Conservation (phyloP, 2,113 vertebrate genomes). For the Tupaia tana region DNA sequence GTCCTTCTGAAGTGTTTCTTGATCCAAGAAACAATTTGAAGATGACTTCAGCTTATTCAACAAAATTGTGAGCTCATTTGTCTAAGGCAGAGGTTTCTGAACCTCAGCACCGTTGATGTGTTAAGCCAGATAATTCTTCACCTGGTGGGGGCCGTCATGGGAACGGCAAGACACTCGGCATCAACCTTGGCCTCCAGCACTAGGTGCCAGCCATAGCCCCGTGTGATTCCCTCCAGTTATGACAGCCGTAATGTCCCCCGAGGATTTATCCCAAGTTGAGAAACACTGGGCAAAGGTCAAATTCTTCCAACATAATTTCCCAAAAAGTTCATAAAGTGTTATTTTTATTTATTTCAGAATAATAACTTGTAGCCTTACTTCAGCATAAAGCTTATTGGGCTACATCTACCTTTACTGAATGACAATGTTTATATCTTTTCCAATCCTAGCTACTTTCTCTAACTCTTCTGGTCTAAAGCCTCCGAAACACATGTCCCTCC, state of each 20-base stretch:
- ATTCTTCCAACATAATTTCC: neutral
- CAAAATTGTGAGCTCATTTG: conserved; percentile 58
- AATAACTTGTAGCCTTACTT: neutral
- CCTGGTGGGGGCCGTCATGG: neutral
- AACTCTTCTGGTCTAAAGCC: neutral
- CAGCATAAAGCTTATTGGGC: neutral
- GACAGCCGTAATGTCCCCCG: neutral
- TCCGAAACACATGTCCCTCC: neutral
- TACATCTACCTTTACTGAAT: neutral
- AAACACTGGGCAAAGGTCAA: neutral
- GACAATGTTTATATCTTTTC: neutral
- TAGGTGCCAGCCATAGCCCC: neutral
- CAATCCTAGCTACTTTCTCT: neutral
- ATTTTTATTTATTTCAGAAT: conserved; percentile 34
- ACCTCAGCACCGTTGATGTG: neutral
- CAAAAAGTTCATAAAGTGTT: neutral
- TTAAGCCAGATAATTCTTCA: neutral
- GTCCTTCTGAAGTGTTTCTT: conserved; percentile 36
- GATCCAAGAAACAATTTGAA: conserved; percentile 66
- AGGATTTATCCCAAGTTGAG: neutral
- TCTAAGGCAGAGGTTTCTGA: conserved; percentile 38
- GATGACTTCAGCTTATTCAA: conserved; percentile 66
- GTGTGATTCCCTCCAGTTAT: neutral
- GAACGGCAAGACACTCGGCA: neutral
- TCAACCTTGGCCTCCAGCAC: neutral